Base-by-base conservation (phyloP, 2,113 vertebrate species). In the Micronycteris hirsuta region DNA sequence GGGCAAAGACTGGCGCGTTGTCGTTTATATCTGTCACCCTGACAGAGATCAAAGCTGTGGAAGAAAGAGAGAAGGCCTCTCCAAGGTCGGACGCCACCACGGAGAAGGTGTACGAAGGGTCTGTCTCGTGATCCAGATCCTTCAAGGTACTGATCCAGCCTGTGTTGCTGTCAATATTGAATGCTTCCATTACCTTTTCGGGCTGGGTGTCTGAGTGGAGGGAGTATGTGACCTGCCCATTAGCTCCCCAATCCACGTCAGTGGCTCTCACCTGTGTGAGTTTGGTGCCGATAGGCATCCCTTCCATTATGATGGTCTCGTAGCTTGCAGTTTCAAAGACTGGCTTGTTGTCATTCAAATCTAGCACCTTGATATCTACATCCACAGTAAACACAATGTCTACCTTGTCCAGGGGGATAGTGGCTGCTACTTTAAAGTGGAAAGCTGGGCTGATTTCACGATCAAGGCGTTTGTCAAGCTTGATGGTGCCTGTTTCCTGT, bases 341-440 rank as follows among this genome's bases (percentile, higher is more conserved):
- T 31, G 99, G 99, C 89, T 99, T 99, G 98, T 99, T 99, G 98
- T 99, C 99, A 93, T 99, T 99, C 47, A 99, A 77, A 97, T 99
- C 99, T 89, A 99, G 96, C 26, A 99, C 98, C 97, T 99, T 99
- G 82, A 99, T 96, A 63, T 99, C 99, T 47, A 99, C 98, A 88
- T 99, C 99, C 63, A 99, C 99, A 0, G 98, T 98, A 76, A 99
- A 97, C 71, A 99, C 98, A 20, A 99, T 96, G n/a, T 99, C 99
- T 84, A 99, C 98, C 76, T 98, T 99, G 80, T 99, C 99, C 91
- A 99, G 98, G 7, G 98, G 98, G 82, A 99, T 95, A 0, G 98
- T 99, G 94, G 99, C 99, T 0, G 98, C 98, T 54, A 99, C 99
- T 98, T 99, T 99, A 96, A 99, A 99, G 97, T 99, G 98, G 97